Evolutionary conservation across 2,888 invertebrate species (phyloP).

Genomic region (Iselma pallidipennis): DNA sequence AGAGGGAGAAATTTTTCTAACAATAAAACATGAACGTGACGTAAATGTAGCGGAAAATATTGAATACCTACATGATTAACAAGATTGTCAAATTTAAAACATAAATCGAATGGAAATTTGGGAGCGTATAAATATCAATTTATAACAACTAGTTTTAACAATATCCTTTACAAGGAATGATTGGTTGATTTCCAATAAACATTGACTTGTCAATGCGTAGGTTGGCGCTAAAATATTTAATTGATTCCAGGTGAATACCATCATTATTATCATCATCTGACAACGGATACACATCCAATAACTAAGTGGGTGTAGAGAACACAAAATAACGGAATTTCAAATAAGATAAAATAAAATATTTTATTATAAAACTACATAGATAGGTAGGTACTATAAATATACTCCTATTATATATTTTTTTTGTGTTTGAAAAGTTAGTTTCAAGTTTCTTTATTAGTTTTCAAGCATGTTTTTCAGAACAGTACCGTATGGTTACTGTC

Average conservation of each 20-base stretch:
- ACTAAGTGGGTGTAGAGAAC: slow-evolving; percentile 13
- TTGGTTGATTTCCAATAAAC: background rate
- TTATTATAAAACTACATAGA: too few species aligned
- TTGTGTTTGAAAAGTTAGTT: too few species aligned
- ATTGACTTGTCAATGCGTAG: slow-evolving; percentile 5
- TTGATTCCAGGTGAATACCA: slow-evolving; percentile 12
- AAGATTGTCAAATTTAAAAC: background rate
- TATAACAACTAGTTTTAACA: background rate
- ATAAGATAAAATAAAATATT: slow-evolving; percentile 14
- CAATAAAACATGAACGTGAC: background rate
- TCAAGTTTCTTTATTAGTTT: slow-evolving; percentile 5
- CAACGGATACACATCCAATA: slow-evolving; percentile 16
- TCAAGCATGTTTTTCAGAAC: slow-evolving; percentile 2
- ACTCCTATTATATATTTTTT: too few species aligned
- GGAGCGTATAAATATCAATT: background rate
- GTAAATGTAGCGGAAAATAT: background rate
- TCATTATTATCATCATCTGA: background rate
- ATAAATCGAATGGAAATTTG: background rate
- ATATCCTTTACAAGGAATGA: background rate
- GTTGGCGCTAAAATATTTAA: slow-evolving; percentile 18
- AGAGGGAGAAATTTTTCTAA: background rate
- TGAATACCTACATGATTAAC: background rate
- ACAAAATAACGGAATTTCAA: background rate
- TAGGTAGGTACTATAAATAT: too few species aligned
- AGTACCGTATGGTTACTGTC: slow-evolving; percentile 32